Conservation (phyloP, 2,113 vertebrate genomes). For the Pteronura brasiliensis region DNA sequence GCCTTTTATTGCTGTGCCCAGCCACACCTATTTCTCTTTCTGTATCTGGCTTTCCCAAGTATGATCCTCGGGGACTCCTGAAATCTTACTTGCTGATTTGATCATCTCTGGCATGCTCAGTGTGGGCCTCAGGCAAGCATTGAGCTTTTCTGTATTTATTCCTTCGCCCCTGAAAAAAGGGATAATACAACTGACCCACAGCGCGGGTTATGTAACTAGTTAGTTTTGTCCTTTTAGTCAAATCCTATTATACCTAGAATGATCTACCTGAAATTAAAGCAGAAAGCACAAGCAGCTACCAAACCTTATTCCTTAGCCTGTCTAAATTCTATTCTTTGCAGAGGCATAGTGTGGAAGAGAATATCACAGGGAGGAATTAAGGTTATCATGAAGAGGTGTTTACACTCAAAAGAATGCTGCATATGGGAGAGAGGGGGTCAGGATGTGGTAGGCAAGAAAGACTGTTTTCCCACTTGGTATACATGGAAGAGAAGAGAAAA, state of each 20-base stretch:
- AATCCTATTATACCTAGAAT: not conserved
- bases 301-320: not conserved
- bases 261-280: not conserved
- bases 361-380: not conserved
- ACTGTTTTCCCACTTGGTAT: not conserved
- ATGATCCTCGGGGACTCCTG: conserved; percentile 7
- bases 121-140: not conserved
- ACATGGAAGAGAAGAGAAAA: conserved; percentile 40
- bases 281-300: not conserved
- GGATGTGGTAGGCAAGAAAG: not conserved
- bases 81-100: not conserved
- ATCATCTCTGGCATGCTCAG: not conserved
- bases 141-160: not conserved
- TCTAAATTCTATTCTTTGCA: not conserved
- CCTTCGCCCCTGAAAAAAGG: not conserved
- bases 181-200: not conserved
- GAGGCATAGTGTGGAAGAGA: not conserved
- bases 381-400: not conserved
- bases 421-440: not conserved
- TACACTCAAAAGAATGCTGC: not conserved
- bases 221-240: not conserved
- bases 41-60: conserved; percentile 45
- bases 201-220: not conserved
- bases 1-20: not conserved
- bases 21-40: conserved; percentile 31